Conservation (phyloP, 1,140 invertebrate genomes). For the Drosophila kohkoa region DNA sequence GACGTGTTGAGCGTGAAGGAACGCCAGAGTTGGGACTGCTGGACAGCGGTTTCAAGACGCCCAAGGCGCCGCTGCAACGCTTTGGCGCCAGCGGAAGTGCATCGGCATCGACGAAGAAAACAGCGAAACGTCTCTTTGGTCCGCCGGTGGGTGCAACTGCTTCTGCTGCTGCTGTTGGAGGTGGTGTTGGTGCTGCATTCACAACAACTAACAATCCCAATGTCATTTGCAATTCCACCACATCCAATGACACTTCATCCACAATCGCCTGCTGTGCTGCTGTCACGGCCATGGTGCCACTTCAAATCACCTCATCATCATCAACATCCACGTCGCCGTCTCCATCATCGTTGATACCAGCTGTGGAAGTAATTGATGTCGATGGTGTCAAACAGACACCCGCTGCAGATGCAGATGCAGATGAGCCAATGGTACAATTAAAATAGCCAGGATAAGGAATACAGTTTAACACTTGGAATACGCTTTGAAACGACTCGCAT, state of each 20-base stretch:
- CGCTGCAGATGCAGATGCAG: slow-evolving; percentile 21
- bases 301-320: slow-evolving; percentile 25
- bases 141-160: slow-evolving; percentile 11
- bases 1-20: slow-evolving; percentile 43
- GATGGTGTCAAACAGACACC: slow-evolving; percentile 31
- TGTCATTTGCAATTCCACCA: neutral
- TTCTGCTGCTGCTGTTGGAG: neutral
- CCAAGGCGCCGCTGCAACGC: slow-evolving; percentile 69
- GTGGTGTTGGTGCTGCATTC: slow-evolving; percentile 6
- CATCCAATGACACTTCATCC: slow-evolving; percentile 30
- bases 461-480: slow-evolving; percentile 5
- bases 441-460: neutral
- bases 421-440: slow-evolving; percentile 59
- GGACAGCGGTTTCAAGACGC: slow-evolving; percentile 76
- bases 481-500: slow-evolving; percentile 61
- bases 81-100: slow-evolving; percentile 44
- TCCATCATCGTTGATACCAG: slow-evolving; percentile 20
- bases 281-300: slow-evolving; percentile 17
- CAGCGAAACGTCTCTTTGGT: slow-evolving; percentile 67
- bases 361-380: slow-evolving; percentile 50
- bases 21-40: slow-evolving; percentile 50
- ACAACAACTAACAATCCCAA: slow-evolving; percentile 25
- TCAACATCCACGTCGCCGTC: slow-evolving; percentile 29
- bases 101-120: slow-evolving; percentile 47
- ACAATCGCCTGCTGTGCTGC: slow-evolving; percentile 51